These are phyloP conservation scores for Sceloporus tristichus DNA, from an alignment of 2,113 vertebrate genomes.

Conservation along the genomic window DNA sequence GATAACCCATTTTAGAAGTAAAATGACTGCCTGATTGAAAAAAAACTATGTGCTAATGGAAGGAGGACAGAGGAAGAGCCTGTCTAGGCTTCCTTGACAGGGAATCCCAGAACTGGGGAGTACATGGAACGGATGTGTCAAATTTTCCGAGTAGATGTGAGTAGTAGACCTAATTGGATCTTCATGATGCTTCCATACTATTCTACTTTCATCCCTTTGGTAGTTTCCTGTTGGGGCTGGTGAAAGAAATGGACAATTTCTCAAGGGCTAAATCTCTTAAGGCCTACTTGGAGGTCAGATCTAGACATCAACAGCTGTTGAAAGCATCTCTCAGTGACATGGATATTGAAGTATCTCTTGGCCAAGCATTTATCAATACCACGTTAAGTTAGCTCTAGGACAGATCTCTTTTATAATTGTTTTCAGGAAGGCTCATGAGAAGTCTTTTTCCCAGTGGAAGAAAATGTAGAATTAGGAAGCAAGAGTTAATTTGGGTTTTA, in stretches of 20 bases:
- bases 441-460: not conserved
- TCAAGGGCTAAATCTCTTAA: not conserved
- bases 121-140: not conserved
- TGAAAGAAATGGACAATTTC: not conserved
- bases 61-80: not conserved
- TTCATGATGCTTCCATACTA: not conserved
- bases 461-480: not conserved
- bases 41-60: not conserved
- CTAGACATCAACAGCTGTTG: not conserved
- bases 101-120: not conserved
- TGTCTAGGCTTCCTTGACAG: not conserved
- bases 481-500: not conserved
- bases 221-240: not conserved
- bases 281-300: not conserved
- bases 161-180: not conserved
- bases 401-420: not conserved
- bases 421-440: constrained; percentile 1
- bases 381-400: not conserved
- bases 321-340: not conserved
- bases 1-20: not conserved
- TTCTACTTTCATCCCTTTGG: not conserved
- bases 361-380: not conserved
- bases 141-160: not conserved
- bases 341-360: not conserved
- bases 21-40: not conserved